These are phyloP conservation scores for Cebus imitator DNA, from an alignment of 2,113 vertebrate species.

Conservation along the genomic window DNA sequence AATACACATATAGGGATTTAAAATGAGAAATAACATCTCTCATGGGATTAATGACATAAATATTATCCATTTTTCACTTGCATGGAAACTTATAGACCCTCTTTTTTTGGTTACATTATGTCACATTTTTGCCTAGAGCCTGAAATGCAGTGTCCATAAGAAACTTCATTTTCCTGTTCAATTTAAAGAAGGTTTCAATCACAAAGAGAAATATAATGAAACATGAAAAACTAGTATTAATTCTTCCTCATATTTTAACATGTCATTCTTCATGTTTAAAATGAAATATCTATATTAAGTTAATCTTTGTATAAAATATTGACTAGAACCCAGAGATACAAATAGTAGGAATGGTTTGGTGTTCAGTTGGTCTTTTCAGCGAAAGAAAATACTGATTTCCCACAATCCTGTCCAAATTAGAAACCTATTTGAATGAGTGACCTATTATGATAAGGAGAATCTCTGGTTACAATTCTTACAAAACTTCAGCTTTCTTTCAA, in stretches of 20 bases:
- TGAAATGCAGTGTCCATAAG: background rate
- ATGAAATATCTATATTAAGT: conserved; percentile 8
- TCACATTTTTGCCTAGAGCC: background rate
- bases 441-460: conserved; percentile 68
- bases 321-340: background rate
- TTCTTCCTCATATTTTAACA: background rate
- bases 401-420: conserved; percentile 67
- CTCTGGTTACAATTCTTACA: conserved; percentile 79
- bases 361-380: background rate
- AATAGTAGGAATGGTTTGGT: background rate
- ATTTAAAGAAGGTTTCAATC: background rate
- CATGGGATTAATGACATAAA: background rate
- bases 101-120: background rate
- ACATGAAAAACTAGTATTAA: background rate
- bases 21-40: conserved; percentile 14
- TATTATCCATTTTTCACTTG: background rate
- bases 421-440: conserved; percentile 70
- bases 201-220: conserved; percentile 24
- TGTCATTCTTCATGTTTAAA: background rate
- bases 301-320: conserved; percentile 21
- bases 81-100: background rate
- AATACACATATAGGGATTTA: background rate
- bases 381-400: conserved; percentile 56
- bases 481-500: conserved; percentile 74
- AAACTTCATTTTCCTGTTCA: background rate